These are phyloP conservation scores for Barbus barbus DNA, from an alignment of 2,113 vertebrate genomes.

Conservation along the genomic window DNA sequence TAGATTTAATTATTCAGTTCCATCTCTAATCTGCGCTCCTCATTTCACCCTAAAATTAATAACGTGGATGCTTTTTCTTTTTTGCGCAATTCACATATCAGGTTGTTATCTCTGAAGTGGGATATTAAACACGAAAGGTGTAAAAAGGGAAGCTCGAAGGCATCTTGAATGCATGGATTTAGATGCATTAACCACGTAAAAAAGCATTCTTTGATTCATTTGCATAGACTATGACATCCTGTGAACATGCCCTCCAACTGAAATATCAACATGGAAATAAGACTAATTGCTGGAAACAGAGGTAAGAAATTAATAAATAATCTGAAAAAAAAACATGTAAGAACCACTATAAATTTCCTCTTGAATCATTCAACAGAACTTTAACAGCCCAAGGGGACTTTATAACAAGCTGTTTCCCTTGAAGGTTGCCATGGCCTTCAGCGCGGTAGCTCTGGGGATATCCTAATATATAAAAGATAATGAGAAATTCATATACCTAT, in stretches of 20 bases:
- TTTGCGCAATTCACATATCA: conserved; percentile 55
- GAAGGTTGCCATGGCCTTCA: conserved; percentile 72
- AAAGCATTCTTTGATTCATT: not conserved
- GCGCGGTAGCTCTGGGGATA: conserved; percentile 67
- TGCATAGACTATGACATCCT: not conserved
- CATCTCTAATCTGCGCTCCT: conserved; percentile 70
- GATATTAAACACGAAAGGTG: not conserved
- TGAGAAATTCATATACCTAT: conserved; percentile 74
- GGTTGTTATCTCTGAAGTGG: conserved; percentile 16
- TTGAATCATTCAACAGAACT: conserved; percentile 67
- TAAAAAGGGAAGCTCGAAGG: not conserved
- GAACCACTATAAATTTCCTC: conserved; percentile 57
- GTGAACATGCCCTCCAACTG: conserved; percentile 1
- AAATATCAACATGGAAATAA: conserved; percentile 39
- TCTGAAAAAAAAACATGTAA: conserved; percentile 62
- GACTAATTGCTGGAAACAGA: conserved; percentile 45
- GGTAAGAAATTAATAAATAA: not conserved
- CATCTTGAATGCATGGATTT: not conserved
- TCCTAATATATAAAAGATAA: conserved; percentile 74
- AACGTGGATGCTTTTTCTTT: conserved; percentile 60
- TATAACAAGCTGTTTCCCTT: conserved; percentile 70
- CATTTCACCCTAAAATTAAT: conserved; percentile 69
- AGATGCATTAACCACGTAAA: not conserved
- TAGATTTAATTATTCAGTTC: conserved; percentile 76
- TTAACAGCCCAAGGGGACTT: conserved; percentile 77